Conservation (phyloP, 2,797 vertebrate genomes). For the Paramormyrops hopkinsi region DNA sequence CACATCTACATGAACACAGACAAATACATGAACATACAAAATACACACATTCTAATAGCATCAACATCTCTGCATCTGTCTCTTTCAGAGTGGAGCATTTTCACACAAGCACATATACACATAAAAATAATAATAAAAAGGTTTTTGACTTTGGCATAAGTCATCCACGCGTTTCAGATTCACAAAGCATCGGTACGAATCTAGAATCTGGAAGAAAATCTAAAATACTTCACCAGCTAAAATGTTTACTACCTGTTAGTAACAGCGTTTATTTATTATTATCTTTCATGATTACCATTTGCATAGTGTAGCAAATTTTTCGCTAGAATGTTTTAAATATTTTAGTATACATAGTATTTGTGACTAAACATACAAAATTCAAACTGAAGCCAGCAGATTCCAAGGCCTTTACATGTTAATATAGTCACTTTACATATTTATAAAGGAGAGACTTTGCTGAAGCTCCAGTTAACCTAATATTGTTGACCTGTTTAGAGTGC, state of each 20-base stretch:
- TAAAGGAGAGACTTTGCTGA: not conserved
- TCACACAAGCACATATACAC: conserved; percentile 16
- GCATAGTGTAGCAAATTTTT: not conserved
- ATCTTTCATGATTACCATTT: conserved; percentile 3
- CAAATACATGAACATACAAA: conserved; percentile 24
- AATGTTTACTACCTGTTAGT: not conserved
- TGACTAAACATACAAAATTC: not conserved
- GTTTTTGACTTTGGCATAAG: conserved; percentile 20
- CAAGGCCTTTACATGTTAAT: not conserved
- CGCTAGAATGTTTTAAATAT: not conserved
- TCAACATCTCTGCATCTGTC: not conserved
- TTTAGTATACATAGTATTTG: not conserved
- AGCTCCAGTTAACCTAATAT: not conserved
- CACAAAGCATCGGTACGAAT: not conserved
- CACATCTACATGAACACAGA: conserved; percentile 16
- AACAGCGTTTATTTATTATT: conserved; percentile 5
- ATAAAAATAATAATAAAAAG: not conserved
- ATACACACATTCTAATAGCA: conserved; percentile 28
- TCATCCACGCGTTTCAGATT: conserved; percentile 16
- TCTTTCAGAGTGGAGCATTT: not conserved
- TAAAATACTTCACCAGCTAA: not conserved
- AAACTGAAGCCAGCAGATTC: not conserved
- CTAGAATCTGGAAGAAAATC: not conserved
- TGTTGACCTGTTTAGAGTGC: too few species aligned
- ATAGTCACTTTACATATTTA: conserved; percentile 3